Base-by-base conservation (phyloP, 2,113 vertebrate genomes). In the Aramus guarauna region DNA sequence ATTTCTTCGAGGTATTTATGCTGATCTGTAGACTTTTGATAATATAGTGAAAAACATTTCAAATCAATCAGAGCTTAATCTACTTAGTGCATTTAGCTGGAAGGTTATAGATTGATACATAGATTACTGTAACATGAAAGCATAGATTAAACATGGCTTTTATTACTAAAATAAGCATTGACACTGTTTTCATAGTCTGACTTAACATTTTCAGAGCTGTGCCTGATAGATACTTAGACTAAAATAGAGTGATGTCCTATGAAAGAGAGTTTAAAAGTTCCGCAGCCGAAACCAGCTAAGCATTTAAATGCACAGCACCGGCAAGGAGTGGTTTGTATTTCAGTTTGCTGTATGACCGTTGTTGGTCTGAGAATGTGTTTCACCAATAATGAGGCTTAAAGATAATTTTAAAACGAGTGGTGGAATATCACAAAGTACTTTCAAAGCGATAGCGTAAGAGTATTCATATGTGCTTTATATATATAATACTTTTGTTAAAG, bases 1-100 rank as follows among this genome's bases (percentile, higher is more conserved):
- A 83, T 81, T 95, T 97, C 94, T 96, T 95, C 22, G 11, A 95
- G 89, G 85, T 97, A 87, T 96, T 97, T 96, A 92, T 81, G 77
- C 69, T 83, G 95, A 97, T 96, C 87, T 95, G 85, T 94, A 91
- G 93, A 92, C 83, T 97, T 95, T 73, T 55, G 95, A 95, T 96
- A 97, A 95, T 85, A 83, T 62, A 85, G 85, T 79, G 94, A 90
- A 96, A 88, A 92, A 95, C 88, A 91, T 90, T 97, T 96, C 85
- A 68, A 93, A 97, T 98, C 97, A 91, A 75, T 97, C 97, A 79
- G 77, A 79, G 71, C 94, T 89, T 96, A 94, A 97, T 97, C 97
- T 95, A 67, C 96, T 97, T 95, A 94, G 81, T 77, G 69, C 43
- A 79, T 88, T 90, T 96, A 90, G 90, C 96, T 77, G 91, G 97